A percentile compares a stretch with the other conserved stretches of the same genome.
Conservation (phyloP, 2,113 vertebrate species). For the Ptilonorhynchus violaceus region DNA sequence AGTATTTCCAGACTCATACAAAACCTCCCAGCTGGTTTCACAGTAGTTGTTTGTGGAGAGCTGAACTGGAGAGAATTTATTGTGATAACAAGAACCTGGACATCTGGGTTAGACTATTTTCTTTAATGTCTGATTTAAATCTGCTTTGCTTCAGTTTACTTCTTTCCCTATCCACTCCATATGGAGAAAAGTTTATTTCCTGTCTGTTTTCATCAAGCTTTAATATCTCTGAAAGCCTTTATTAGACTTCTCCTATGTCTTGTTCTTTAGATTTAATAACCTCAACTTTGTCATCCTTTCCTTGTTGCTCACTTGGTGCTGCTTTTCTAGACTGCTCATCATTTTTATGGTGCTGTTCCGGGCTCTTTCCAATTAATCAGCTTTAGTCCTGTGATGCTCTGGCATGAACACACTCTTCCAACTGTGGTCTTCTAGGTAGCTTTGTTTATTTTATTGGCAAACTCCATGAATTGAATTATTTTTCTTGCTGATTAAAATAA, state of each 20-base stretch:
- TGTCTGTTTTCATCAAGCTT: conserved; percentile 13
- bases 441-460: not conserved
- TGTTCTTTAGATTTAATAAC: conserved; percentile 29
- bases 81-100: not conserved
- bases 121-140: conserved; percentile 5
- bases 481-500: not conserved
- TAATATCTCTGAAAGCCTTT: conserved; percentile 24
- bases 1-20: not conserved
- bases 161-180: not conserved
- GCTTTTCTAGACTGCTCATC: not conserved
- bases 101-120: not conserved
- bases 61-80: not conserved
- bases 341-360: not conserved
- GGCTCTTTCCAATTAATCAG: not conserved
- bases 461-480: not conserved
- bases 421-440: not conserved
- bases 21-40: not conserved
- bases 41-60: not conserved
- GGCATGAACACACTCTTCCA: not conserved
- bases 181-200: conserved; percentile 1
- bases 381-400: not conserved
- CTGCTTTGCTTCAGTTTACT: not conserved
- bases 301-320: not conserved
- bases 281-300: not conserved
- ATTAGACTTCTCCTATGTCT: not conserved